Conservation (phyloP, 1,140 invertebrate species). For the Meloidogyne chitwoodi region DNA sequence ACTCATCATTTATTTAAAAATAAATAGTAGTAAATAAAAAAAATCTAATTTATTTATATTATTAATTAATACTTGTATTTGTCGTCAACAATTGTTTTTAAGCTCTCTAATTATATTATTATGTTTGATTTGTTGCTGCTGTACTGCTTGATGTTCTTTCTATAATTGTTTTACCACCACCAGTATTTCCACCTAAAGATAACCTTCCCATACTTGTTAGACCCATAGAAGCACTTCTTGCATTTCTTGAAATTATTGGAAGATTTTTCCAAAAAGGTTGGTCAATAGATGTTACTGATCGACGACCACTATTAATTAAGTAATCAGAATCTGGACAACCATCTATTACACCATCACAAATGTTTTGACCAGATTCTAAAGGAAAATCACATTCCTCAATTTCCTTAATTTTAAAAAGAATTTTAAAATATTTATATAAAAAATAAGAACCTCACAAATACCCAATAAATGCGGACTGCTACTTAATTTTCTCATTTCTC, state of each 20-base stretch:
- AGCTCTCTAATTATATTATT: background rate
- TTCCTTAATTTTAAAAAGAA: background rate
- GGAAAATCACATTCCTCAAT: slow-evolving; percentile 29
- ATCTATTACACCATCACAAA: background rate
- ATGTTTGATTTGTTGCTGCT: background rate
- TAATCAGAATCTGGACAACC: background rate
- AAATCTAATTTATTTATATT: no score
- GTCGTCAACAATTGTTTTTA: no score
- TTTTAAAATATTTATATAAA: background rate
- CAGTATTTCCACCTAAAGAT: slow-evolving; percentile 9
- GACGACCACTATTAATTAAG: background rate
- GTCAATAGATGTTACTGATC: background rate
- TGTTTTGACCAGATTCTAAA: background rate
- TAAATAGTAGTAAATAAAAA: no score
- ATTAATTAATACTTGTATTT: no score
- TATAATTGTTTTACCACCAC: background rate
- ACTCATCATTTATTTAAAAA: no score
- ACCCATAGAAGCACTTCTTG: slow-evolving; percentile 39
- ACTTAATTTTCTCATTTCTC: slow-evolving; percentile 56
- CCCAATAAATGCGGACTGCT: slow-evolving; percentile 55
- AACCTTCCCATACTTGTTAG: slow-evolving; percentile 9
- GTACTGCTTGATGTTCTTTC: background rate
- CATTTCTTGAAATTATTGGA: slow-evolving; percentile 12
- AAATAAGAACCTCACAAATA: slow-evolving; percentile 57
- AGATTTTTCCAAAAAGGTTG: background rate